phyloP scores from a whole-genome alignment of 2,113 vertebrate genomes.

The Pantherophis guttatus region DNA sequence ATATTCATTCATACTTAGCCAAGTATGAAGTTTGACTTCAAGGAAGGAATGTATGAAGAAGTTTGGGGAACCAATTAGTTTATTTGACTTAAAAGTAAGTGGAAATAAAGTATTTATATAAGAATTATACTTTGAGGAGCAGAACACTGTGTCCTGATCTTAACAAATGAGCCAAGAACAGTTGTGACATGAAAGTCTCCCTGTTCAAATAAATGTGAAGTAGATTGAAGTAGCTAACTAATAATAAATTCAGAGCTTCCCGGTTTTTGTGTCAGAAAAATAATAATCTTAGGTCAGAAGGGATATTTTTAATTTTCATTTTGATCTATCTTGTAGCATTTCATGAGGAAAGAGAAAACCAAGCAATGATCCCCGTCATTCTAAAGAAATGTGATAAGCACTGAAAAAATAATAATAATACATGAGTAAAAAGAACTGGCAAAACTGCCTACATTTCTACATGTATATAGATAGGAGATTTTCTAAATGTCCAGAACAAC shows the following conservation, averaged over 20 bases:
- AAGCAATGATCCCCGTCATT: not conserved
- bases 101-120: conserved; percentile 49
- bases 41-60: conserved; percentile 21
- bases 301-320: not conserved
- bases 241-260: conserved; percentile 33
- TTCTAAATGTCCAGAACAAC: conserved; percentile 25
- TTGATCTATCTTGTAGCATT: not conserved
- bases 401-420: not conserved
- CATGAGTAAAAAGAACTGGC: fast-evolving
- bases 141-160: conserved; percentile 63
- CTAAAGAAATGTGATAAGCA: not conserved
- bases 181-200: conserved; percentile 38
- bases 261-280: not conserved
- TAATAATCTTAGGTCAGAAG: conserved; percentile 31
- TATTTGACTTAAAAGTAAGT: conserved; percentile 35
- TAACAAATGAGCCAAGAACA: conserved; percentile 25
- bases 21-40: not conserved
- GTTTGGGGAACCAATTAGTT: not conserved
- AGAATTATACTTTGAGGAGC: conserved; percentile 62
- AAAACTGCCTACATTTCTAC: conserved; percentile 6
- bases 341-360: not conserved
- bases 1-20: not conserved
- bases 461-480: not conserved
- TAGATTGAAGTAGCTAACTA: conserved; percentile 41
- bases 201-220: conserved; percentile 51